A percentile compares a stretch with the other conserved stretches of the same genome.
phyloP scores from a whole-genome alignment of 2,113 vertebrate species.

The Clinocottus analis region DNA sequence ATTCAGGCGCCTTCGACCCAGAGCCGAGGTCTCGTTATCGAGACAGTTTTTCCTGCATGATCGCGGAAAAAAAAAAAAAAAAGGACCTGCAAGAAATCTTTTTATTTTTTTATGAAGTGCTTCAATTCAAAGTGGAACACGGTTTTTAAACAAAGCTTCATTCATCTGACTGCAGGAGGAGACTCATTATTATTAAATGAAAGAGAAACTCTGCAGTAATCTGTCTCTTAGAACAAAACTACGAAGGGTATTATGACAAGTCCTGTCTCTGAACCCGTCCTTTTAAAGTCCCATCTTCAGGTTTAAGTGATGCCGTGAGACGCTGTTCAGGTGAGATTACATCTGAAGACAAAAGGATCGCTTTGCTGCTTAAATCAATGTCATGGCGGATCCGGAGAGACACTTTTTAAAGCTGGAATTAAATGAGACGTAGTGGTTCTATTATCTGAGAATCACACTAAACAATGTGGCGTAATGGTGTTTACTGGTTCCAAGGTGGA shows the following conservation, averaged over 20 bases:
- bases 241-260: not conserved
- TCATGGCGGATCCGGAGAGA: not conserved
- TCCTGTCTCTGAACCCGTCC: not conserved
- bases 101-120: conserved; percentile 14
- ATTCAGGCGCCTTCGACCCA: conserved; percentile 7
- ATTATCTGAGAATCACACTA: not conserved
- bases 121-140: conserved; percentile 29
- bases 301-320: conserved; percentile 10
- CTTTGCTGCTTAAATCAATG: conserved; percentile 2
- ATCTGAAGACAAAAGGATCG: conserved; percentile 19
- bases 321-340: not conserved
- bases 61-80: not conserved
- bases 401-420: not conserved
- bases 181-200: conserved; percentile 49
- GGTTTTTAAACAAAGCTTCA: conserved; percentile 36
- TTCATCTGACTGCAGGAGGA: conserved; percentile 43
- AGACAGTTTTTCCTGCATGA: conserved; percentile 6
- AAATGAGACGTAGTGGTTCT: not conserved
- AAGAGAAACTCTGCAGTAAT: conserved; percentile 39
- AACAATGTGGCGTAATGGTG: not conserved
- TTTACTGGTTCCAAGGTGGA: conserved; percentile 6
- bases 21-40: conserved; percentile 11
- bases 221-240: conserved; percentile 27
- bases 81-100: not conserved
- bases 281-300: conserved; percentile 14